Evolutionary conservation across 2,113 vertebrate species (phyloP), one percentile per base, ranked within the genome.

Genomic region (Ginglymostoma cirratum): DNA sequence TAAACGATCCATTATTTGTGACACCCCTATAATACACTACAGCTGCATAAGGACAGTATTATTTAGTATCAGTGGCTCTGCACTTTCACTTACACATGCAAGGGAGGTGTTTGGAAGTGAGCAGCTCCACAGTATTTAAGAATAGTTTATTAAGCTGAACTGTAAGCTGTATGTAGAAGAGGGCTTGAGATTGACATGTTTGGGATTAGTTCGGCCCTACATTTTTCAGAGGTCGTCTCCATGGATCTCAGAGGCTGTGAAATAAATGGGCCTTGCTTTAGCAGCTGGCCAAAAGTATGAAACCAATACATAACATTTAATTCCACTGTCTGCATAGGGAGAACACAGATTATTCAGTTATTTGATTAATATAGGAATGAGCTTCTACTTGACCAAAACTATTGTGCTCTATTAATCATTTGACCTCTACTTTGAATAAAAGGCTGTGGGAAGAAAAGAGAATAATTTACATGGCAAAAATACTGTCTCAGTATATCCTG

Each of bases 231-330:
- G 97, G 97, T 98, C 97, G 97, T 98, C 93, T 96, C 98, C 97
- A 97, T 98, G 97, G 98, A 96, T 97, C 97, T 96, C 96, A 96
- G 96, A 96, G 97, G 96, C 96, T 96, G 96, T 97, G 96, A 97
- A 97, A 98, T 97, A 98, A 98, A 98, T 98, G 97, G 98, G 97
- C 97, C 97, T 96, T 86, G 96, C 96, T 95, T 96, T 97, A 96
- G 97, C 96, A 96, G 96, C 96, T 30, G 96, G 96, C 96, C 96
- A 96, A 42, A 97, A 96, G 97, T 96, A 98, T 97, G 98, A 98
- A 98, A 98, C 98, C 98, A 98, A 98, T 98, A 98, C 98, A 98
- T 99, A 98, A 98, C 98, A 97, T 98, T 98, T 99, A 98, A 99
- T 99, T 99, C 94, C 99, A 99, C 98, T 98, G 98, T 99, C 98